phyloP scores from a whole-genome alignment of 2,797 vertebrate species.

The Rallus crepitans region DNA sequence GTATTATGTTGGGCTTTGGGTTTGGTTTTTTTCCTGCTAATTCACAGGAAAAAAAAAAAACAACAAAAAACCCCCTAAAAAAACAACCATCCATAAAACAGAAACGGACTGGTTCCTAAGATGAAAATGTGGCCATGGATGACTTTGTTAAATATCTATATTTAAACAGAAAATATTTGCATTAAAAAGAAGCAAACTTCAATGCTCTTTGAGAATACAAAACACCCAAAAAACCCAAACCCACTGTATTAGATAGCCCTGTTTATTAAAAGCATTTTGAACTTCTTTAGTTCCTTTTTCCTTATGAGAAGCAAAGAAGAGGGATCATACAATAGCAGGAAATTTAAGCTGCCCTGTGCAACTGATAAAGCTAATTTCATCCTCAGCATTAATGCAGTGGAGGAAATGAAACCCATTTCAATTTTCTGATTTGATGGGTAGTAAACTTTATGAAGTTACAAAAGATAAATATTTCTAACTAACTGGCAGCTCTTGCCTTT shows the following conservation, averaged over 20 bases:
- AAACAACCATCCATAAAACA: not conserved
- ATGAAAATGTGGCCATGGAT: not conserved
- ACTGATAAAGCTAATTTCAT: slow-evolving; percentile 8
- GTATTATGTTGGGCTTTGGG: not conserved
- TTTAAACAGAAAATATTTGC: not conserved
- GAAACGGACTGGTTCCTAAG: not conserved
- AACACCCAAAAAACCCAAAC: fast-evolving
- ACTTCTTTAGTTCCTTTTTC: not conserved
- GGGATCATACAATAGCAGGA: not conserved
- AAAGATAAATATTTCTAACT: not conserved
- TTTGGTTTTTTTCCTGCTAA: not conserved
- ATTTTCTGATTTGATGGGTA: not conserved
- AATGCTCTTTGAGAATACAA: not conserved
- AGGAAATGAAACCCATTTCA: not conserved
- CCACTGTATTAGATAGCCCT: not conserved
- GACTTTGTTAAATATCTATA: not conserved
- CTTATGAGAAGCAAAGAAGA: not conserved
- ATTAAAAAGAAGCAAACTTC: not conserved
- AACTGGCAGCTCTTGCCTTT: not conserved
- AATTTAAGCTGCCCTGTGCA: slow-evolving; percentile 6
- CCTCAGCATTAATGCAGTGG: not conserved
- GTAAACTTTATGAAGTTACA: not conserved
- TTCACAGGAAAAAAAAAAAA: not conserved
- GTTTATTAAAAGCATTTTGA: not conserved
- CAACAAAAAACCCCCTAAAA: not conserved